Percentiles rank a stretch among this genome's conserved stretches.
Evolutionary conservation across 2,888 invertebrate genomes (phyloP).

Genomic region (Ptilodon capucinus): DNA sequence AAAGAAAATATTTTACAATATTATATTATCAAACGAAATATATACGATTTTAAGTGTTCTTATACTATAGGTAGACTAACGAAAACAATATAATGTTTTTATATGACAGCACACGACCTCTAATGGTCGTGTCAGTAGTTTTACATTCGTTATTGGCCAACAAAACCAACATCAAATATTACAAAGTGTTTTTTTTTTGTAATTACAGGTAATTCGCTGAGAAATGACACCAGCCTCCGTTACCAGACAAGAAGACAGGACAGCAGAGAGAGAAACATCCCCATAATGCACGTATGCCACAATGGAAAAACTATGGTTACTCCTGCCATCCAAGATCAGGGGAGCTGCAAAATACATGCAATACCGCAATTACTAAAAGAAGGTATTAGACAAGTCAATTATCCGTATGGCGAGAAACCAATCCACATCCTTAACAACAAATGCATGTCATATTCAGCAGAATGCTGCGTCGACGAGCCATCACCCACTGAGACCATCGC

Average conservation of each 20-base stretch:
- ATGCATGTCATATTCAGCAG: constrained; percentile 12
- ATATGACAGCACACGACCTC: too few species aligned
- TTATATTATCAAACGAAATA: too few species aligned
- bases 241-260: constrained; percentile 24
- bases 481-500: constrained; percentile 17
- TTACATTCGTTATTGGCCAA: too few species aligned
- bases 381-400: constrained; percentile 10
- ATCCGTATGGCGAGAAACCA: constrained; percentile 6
- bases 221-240: constrained; percentile 40
- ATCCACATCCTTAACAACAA: constrained; percentile 6
- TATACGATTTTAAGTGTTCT: too few species aligned
- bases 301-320: constrained; percentile 19
- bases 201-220: constrained; percentile 39
- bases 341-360: constrained; percentile 10
- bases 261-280: constrained; percentile 14
- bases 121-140: too few species aligned
- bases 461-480: constrained; percentile 15
- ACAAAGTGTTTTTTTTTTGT: background rate
- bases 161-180: too few species aligned
- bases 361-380: constrained; percentile 6
- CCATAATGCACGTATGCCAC: constrained; percentile 28
- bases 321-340: constrained; percentile 12
- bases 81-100: too few species aligned
- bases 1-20: too few species aligned
- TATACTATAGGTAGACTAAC: too few species aligned